phyloP scores from a whole-genome alignment of 64 coral and sea anemone species.

The Astreopora myriophthalma region DNA sequence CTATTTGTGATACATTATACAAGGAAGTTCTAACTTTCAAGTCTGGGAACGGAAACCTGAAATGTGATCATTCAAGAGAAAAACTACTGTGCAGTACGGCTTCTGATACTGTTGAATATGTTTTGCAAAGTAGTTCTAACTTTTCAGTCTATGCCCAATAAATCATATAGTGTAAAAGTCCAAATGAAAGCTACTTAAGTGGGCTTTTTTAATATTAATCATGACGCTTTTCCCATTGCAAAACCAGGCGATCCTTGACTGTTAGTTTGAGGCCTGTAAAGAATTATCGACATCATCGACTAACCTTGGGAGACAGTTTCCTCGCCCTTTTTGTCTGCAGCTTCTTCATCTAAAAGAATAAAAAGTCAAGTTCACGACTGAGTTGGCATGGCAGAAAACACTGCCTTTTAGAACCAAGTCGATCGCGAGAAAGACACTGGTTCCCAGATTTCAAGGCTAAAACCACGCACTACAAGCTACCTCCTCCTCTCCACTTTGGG shows the following conservation, averaged over 20 bases:
- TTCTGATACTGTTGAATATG: not conserved
- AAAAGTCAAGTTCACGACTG: not conserved
- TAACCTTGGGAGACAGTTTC: not conserved
- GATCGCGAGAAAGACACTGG: not conserved
- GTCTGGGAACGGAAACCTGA: not conserved
- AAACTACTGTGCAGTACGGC: not conserved
- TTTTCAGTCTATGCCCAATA: not conserved
- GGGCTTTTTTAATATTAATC: not conserved
- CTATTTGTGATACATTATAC: too few relatives aligned
- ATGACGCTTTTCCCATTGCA: too few relatives aligned
- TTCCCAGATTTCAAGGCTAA: not conserved
- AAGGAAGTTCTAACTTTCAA: not conserved
- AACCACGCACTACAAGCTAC: not conserved
- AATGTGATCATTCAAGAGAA: not conserved
- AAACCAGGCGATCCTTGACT: too few relatives aligned
- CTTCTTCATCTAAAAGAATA: not conserved
- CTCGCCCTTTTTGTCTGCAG: not conserved
- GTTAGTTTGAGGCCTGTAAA: too few relatives aligned
- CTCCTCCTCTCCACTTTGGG: too few relatives aligned
- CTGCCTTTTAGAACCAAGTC: not conserved
- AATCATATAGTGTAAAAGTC: not conserved
- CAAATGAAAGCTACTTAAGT: not conserved
- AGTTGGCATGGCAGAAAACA: not conserved
- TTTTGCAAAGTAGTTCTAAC: not conserved
- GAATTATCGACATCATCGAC: too few relatives aligned